Conservation (phyloP, 2,113 vertebrate species). For the Euleptes europaea region DNA sequence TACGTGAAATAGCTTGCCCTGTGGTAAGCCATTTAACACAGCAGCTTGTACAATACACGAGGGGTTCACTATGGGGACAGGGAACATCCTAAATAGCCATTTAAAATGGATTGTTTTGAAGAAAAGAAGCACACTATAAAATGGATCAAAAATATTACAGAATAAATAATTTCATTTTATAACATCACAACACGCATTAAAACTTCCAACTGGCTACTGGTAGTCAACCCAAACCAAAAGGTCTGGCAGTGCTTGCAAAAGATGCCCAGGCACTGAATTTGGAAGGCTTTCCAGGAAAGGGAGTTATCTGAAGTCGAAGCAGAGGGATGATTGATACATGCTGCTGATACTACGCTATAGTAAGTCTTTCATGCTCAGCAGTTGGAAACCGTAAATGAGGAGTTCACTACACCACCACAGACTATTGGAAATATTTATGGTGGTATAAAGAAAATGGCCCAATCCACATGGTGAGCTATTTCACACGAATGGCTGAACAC, state of each 20-base stretch:
- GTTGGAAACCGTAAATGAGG: neutral
- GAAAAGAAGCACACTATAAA: neutral
- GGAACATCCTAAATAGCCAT: neutral
- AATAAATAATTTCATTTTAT: too few species aligned
- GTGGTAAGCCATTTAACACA: too few species aligned
- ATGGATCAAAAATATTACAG: too few species aligned
- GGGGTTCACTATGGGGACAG: too few species aligned
- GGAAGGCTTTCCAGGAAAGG: neutral
- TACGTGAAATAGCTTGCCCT: neutral
- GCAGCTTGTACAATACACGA: too few species aligned
- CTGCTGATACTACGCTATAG: too few species aligned
- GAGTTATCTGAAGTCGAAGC: too few species aligned
- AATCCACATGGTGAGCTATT: neutral
- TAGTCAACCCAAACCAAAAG: too few species aligned
- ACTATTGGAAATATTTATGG: neutral
- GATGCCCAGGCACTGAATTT: neutral
- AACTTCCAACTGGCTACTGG: too few species aligned
- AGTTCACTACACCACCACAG: neutral
- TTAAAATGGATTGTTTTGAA: neutral
- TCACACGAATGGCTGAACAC: neutral
- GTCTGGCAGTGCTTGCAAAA: neutral
- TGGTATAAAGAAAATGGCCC: neutral
- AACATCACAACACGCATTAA: too few species aligned
- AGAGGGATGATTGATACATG: neutral
- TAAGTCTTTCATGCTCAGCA: neutral